These are phyloP conservation scores for Malurus melanocephalus DNA, from an alignment of 2,113 vertebrate genomes.

Conservation along the genomic window DNA sequence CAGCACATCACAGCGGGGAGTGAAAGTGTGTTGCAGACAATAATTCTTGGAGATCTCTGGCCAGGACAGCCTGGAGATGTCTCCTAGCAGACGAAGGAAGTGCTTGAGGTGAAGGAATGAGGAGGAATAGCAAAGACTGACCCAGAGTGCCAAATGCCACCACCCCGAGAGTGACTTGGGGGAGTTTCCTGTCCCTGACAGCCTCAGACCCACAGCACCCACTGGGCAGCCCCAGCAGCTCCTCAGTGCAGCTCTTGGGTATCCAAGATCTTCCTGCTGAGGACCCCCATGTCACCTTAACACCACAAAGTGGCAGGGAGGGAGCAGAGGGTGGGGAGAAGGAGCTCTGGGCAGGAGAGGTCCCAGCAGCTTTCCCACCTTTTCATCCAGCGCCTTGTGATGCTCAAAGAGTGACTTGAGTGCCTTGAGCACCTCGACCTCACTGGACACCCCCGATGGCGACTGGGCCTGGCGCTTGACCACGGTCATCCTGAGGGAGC, in stretches of 20 bases:
- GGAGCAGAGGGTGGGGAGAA: not conserved
- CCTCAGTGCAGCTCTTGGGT: not conserved
- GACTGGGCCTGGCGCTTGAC: slow-evolving; percentile 95
- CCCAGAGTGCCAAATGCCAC: not conserved
- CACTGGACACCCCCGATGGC: slow-evolving; percentile 92
- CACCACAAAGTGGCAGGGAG: not conserved
- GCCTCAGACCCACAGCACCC: not conserved
- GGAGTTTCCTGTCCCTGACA: accelerated
- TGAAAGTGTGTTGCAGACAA: not conserved
- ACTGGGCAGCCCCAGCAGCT: not conserved
- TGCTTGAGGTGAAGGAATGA: not conserved
- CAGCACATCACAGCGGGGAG: not conserved
- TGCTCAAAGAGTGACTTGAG: slow-evolving; percentile 96
- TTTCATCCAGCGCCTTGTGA: slow-evolving; percentile 96
- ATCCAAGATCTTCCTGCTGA: not conserved
- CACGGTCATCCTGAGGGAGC: slow-evolving; percentile 94
- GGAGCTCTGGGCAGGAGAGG: not conserved
- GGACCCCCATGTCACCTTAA: not conserved
- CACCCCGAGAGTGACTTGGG: accelerated
- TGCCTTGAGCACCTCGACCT: slow-evolving; percentile 96
- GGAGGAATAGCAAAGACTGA: not conserved
- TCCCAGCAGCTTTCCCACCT: slow-evolving; percentile 72
- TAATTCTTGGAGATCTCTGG: not conserved
- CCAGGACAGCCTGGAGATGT: not conserved
- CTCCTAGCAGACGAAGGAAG: not conserved